These are phyloP conservation scores for Montifringilla adamsi DNA, from an alignment of 2,113 vertebrate species.

Conservation along the genomic window DNA sequence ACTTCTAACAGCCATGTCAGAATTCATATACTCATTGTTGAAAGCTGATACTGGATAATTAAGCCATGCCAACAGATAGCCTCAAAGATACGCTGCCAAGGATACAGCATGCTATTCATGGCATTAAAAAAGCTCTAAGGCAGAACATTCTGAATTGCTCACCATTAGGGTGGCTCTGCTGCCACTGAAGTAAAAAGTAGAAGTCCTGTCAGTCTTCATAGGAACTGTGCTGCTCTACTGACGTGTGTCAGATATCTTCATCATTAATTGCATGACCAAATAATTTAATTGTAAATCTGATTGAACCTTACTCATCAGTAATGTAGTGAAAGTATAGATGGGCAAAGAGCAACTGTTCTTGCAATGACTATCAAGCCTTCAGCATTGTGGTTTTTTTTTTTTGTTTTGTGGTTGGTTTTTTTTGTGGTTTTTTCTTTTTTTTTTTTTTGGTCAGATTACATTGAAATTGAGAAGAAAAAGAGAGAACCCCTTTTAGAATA, in stretches of 20 bases:
- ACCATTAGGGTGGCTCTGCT: background rate
- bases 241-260: background rate
- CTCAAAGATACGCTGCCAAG: constrained; percentile 31
- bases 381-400: background rate
- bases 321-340: background rate
- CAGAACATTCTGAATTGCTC: background rate
- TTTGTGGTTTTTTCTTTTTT: background rate
- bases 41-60: constrained; percentile 22
- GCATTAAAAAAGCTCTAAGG: constrained; percentile 2
- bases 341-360: background rate
- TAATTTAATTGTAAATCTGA: constrained; percentile 43
- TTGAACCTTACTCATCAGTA: constrained; percentile 25
- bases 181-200: background rate
- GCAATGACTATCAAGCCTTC: background rate
- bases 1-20: constrained; percentile 11
- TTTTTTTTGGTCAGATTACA: background rate
- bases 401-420: background rate
- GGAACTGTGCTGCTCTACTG: background rate
- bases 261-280: constrained; percentile 27
- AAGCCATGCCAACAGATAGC: constrained; percentile 32
- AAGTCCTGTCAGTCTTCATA: background rate
- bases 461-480: background rate
- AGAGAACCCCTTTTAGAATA: background rate
- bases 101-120: constrained; percentile 24
- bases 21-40: constrained; percentile 14